These are phyloP conservation scores for Opisthograptis luteolata DNA, from an alignment of 2,888 invertebrate species.

Conservation along the genomic window DNA sequence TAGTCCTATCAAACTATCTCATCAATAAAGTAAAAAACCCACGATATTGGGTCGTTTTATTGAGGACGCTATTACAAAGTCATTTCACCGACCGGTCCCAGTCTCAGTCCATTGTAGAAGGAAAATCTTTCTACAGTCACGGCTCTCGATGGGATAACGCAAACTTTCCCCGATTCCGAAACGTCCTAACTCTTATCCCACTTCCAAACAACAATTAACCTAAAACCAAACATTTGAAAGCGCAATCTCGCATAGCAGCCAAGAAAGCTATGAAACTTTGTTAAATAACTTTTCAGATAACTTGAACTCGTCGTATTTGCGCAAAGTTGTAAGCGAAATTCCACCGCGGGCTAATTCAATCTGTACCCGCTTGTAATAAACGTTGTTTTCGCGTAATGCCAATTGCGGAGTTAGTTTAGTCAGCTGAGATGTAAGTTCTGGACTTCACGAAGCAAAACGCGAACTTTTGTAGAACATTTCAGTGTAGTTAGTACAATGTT, in stretches of 20 bases:
- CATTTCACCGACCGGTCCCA: constrained; percentile 75
- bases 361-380: constrained; percentile 82
- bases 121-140: constrained; percentile 84
- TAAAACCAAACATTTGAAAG: constrained; percentile 64
- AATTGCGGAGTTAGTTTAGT: constrained; percentile 76
- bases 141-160: constrained; percentile 84
- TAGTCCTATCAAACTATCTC: constrained; percentile 55
- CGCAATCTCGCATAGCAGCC: constrained; percentile 67
- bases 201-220: constrained; percentile 69
- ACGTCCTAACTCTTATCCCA: constrained; percentile 56
- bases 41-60: constrained; percentile 75
- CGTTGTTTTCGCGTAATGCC: constrained; percentile 82
- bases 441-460: constrained; percentile 85
- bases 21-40: constrained; percentile 71
- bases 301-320: constrained; percentile 82
- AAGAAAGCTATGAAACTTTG: constrained; percentile 84
- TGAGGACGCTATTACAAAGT: constrained; percentile 80
- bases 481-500: constrained; percentile 85
- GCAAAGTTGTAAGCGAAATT: constrained; percentile 81
- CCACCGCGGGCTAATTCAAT: constrained; percentile 80
- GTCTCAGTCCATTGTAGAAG: constrained; percentile 82
- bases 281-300: constrained; percentile 85
- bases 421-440: constrained; percentile 76
- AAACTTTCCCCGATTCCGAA: constrained; percentile 57
- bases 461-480: constrained; percentile 85